Evolutionary conservation across 2,113 vertebrate species (phyloP).

Genomic region (Archocentrus centrarchus): DNA sequence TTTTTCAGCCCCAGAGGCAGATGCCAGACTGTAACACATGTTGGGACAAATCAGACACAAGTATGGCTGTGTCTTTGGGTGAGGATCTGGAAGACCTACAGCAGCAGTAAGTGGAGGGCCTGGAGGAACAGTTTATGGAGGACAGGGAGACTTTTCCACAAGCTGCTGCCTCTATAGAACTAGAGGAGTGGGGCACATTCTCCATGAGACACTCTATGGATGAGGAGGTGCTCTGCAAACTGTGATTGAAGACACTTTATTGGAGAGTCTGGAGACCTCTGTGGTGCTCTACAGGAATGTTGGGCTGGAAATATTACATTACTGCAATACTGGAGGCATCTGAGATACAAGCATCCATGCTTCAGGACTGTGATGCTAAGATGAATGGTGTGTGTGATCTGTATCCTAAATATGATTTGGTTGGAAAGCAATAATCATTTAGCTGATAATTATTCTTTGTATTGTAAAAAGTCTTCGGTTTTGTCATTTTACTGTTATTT

Average conservation of each 20-base stretch:
- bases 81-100: neutral
- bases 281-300: neutral
- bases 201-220: neutral
- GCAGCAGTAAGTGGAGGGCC: neutral
- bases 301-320: neutral
- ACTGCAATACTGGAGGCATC: accelerated
- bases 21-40: neutral
- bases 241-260: neutral
- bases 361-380: neutral
- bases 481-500: neutral
- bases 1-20: neutral
- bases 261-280: neutral
- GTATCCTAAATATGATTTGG: neutral
- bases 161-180: neutral
- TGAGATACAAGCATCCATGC: neutral
- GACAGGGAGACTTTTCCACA: neutral
- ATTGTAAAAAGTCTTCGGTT: neutral
- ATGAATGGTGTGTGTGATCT: neutral
- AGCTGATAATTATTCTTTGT: neutral
- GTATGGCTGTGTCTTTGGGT: neutral
- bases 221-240: neutral
- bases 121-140: neutral
- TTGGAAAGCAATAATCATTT: neutral
- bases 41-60: neutral
- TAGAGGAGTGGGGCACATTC: neutral